phyloP scores from a whole-genome alignment of 2,888 invertebrate genomes.

The Spodoptera picta region DNA sequence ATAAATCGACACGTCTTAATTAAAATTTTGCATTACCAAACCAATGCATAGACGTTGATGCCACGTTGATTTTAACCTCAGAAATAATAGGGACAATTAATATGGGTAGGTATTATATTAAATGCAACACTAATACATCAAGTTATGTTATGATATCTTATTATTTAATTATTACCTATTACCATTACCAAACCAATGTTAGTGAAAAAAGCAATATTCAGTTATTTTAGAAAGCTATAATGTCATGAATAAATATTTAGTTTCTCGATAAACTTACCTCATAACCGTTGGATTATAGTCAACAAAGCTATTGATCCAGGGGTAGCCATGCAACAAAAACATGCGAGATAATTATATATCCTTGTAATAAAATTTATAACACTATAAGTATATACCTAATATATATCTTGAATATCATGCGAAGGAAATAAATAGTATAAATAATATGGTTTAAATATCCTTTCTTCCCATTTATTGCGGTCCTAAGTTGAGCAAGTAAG shows the following conservation, averaged over 20 bases:
- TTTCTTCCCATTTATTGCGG: not conserved
- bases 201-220: too few species aligned
- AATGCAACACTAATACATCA: too few species aligned
- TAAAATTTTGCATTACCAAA: too few species aligned
- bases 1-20: too few species aligned
- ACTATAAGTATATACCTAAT: not conserved
- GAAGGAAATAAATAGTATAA: constrained; percentile 7
- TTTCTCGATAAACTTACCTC: constrained; percentile 74
- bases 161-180: too few species aligned
- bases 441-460: constrained; percentile 16
- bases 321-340: constrained; percentile 86
- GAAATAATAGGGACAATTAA: too few species aligned
- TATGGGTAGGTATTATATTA: too few species aligned
- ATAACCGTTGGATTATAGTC: constrained; percentile 83
- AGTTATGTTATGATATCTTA: too few species aligned
- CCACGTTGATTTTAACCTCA: too few species aligned
- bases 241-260: constrained; percentile 18
- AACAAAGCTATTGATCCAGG: constrained; percentile 84
- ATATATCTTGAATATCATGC: constrained; percentile 18
- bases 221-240: not conserved
- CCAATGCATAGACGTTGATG: too few species aligned
- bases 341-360: constrained; percentile 74
- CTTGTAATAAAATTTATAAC: constrained; percentile 5
- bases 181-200: too few species aligned
- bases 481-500: too few species aligned